A percentile compares a stretch with the other conserved stretches of the same genome.
Conservation (phyloP, 2,113 vertebrate species). For the Bettongia penicillata region DNA sequence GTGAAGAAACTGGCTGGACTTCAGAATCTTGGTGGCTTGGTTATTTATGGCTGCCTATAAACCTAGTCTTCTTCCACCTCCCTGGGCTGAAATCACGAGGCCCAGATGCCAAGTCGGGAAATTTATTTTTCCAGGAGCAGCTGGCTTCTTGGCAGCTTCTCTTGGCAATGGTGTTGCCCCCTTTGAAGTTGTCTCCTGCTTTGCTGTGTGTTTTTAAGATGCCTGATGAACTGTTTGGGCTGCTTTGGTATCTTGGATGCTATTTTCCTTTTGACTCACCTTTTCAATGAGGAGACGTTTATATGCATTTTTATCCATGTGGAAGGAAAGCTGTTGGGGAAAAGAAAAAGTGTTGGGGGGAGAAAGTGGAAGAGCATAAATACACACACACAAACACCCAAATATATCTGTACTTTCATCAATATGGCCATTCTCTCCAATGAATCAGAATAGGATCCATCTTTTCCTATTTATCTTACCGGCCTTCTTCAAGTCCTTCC, state of each 20-base stretch:
- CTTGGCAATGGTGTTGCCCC: background rate
- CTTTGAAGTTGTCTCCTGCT: conserved; percentile 34
- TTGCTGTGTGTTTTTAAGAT: conserved; percentile 36
- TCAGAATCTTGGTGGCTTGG: conserved; percentile 41
- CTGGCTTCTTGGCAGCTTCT: conserved; percentile 53
- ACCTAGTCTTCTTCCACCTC: conserved; percentile 52
- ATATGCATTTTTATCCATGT: conserved; percentile 47
- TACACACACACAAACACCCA: background rate
- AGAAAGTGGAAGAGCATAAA: background rate
- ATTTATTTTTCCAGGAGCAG: conserved; percentile 70
- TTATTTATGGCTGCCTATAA: conserved; percentile 57
- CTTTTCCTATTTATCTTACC: background rate
- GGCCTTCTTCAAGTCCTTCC: background rate
- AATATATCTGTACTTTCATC: background rate
- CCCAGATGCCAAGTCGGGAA: conserved; percentile 58
- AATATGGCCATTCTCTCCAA: background rate
- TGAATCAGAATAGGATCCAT: background rate
- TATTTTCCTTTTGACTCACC: conserved; percentile 51
- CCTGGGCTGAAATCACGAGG: conserved; percentile 53
- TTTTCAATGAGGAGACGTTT: conserved; percentile 54
- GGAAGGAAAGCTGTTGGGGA: conserved; percentile 34
- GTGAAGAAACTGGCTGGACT: conserved; percentile 52
- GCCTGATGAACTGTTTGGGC: conserved; percentile 32
- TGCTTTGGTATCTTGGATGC: background rate
- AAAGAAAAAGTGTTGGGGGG: background rate